These are phyloP conservation scores for Champsocephalus esox DNA, from an alignment of 2,797 vertebrate species.

Conservation along the genomic window DNA sequence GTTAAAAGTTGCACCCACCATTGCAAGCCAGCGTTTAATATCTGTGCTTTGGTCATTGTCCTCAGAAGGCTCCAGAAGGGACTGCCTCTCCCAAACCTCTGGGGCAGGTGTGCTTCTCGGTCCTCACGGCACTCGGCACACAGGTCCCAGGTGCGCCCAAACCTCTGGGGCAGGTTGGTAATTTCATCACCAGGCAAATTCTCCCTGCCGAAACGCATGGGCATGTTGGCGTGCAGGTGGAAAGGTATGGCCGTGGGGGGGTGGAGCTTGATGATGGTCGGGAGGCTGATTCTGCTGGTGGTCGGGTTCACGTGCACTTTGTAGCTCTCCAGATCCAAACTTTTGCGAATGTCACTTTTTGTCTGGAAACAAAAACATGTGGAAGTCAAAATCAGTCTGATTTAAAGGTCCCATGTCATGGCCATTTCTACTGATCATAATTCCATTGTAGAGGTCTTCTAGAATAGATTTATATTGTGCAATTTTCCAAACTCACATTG, in stretches of 20 bases:
- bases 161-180: constrained; percentile 84
- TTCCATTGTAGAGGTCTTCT: too few relatives aligned
- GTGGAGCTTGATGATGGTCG: constrained; percentile 71
- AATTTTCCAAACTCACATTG: too few relatives aligned
- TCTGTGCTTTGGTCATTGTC: constrained; percentile 37
- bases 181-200: constrained; percentile 6
- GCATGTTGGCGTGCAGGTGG: constrained; percentile 76
- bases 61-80: constrained; percentile 52
- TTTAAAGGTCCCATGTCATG: too few relatives aligned
- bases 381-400: not conserved
- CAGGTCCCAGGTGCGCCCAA: constrained; percentile 73
- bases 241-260: constrained; percentile 57
- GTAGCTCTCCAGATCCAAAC: constrained; percentile 74
- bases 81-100: constrained; percentile 62
- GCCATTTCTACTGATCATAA: too few relatives aligned
- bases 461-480: too few relatives aligned
- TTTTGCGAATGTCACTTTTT: constrained; percentile 63
- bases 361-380: constrained; percentile 44
- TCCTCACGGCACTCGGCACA: constrained; percentile 56
- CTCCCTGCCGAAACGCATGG: constrained; percentile 82
- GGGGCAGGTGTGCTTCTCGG: constrained; percentile 40
- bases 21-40: constrained; percentile 29
- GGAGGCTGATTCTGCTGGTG: constrained; percentile 57
- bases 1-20: constrained; percentile 48
- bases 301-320: constrained; percentile 61